Conservation (phyloP, 2,113 vertebrate genomes). For the Spea multiplicata region DNA sequence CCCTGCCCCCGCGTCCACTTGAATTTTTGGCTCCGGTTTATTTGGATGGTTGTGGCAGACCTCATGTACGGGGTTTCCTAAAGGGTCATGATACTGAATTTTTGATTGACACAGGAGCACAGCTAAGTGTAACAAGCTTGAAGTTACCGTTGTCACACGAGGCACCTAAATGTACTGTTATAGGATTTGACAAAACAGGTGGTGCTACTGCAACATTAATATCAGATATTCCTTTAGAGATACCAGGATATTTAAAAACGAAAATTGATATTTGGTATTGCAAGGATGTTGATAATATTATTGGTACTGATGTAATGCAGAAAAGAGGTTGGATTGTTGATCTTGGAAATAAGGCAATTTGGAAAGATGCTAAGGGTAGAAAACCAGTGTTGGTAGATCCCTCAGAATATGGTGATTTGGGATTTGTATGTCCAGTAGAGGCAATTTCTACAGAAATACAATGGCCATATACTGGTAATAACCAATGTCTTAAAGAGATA, state of each 20-base stretch:
- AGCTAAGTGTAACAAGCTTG: constrained; percentile 1
- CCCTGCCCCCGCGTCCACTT: neutral
- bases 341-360: constrained; percentile 1
- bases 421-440: too few species aligned
- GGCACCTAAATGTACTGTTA: neutral
- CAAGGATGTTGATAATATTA: neutral
- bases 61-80: neutral
- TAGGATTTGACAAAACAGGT: neutral
- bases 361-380: neutral
- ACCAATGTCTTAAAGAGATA: neutral
- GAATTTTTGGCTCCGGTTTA: neutral
- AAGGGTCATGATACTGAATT: neutral
- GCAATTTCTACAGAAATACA: neutral
- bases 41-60: neutral
- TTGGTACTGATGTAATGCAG: neutral
- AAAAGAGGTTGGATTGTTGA: constrained; percentile 1
- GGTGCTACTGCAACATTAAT: too few species aligned
- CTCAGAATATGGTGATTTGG: constrained; percentile 1
- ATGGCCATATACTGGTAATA: neutral
- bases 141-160: neutral
- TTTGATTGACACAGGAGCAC: constrained; percentile 21
- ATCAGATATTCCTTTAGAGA: neutral
- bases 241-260: neutral
- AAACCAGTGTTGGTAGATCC: constrained; percentile 2
- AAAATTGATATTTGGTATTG: neutral